These are phyloP conservation scores for Callipepla squamata DNA, from an alignment of 2,113 vertebrate genomes.

Conservation along the genomic window DNA sequence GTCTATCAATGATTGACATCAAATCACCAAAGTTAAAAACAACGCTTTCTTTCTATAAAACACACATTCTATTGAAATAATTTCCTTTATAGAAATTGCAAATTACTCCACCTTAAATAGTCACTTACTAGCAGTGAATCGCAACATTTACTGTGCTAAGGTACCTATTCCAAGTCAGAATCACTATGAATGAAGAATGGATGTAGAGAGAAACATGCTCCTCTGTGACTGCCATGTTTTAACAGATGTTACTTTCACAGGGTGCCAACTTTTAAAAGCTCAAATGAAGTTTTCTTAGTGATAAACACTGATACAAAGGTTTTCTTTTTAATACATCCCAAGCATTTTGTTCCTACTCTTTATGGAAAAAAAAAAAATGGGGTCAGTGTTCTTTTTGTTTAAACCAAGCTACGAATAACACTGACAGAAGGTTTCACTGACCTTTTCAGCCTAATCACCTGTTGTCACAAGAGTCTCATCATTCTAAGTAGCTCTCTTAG, in stretches of 20 bases:
- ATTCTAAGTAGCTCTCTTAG: background rate
- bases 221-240: background rate
- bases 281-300: background rate
- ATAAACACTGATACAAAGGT: background rate
- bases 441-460: background rate
- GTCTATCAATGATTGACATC: background rate
- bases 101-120: background rate
- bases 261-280: background rate
- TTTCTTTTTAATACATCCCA: background rate
- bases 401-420: background rate
- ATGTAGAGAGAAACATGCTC: rapidly evolving
- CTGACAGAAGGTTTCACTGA: background rate
- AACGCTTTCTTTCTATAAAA: background rate
- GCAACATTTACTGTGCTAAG: background rate
- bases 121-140: rapidly evolving
- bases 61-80: background rate
- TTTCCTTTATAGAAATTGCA: background rate
- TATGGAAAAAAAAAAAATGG: background rate
- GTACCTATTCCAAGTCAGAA: background rate
- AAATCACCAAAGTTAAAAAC: background rate
- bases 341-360: background rate
- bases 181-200: background rate
- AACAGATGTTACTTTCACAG: background rate
- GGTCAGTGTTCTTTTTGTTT: background rate
- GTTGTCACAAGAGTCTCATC: background rate